Conservation (phyloP, 1,140 invertebrate genomes). For the Cotesia typhae region DNA sequence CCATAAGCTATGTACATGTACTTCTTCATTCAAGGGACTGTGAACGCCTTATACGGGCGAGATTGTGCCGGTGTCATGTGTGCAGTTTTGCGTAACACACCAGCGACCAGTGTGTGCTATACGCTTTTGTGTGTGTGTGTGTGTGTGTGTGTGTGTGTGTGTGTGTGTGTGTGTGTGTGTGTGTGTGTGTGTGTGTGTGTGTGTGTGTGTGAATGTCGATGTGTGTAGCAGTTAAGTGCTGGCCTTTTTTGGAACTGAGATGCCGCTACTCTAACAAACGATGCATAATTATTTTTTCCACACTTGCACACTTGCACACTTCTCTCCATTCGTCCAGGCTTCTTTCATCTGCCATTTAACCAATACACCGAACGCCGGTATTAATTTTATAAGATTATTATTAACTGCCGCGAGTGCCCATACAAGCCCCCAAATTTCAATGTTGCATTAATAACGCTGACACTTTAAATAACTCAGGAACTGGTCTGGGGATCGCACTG, state of each 20-base stretch:
- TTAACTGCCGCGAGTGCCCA: too few species aligned
- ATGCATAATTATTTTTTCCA: slow-evolving; percentile 33
- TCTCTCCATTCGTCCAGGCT: background rate
- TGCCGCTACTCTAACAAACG: background rate
- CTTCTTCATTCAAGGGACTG: slow-evolving; percentile 47
- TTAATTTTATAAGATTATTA: background rate
- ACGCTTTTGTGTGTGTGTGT: background rate
- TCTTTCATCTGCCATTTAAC: background rate
- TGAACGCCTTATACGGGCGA: slow-evolving; percentile 49
- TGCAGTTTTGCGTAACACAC: slow-evolving; percentile 49
- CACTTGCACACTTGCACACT: too few species aligned
- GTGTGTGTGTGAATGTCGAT: slow-evolving; percentile 45
- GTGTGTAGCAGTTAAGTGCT: slow-evolving; percentile 1
- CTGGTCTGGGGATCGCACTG: background rate
- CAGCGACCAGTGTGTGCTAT: slow-evolving; percentile 35
- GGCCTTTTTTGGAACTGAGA: slow-evolving; percentile 6
- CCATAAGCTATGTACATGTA: slow-evolving; percentile 13
- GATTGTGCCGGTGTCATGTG: background rate
- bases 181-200: background rate
- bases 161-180: slow-evolving; percentile 41
- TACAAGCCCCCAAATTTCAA: background rate
- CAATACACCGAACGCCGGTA: background rate
- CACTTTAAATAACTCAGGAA: background rate
- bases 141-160: background rate
- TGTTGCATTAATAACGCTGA: slow-evolving; percentile 9